Base-by-base conservation (phyloP, 23 tunicate genomes). In the Clavelina lepadiformis region DNA sequence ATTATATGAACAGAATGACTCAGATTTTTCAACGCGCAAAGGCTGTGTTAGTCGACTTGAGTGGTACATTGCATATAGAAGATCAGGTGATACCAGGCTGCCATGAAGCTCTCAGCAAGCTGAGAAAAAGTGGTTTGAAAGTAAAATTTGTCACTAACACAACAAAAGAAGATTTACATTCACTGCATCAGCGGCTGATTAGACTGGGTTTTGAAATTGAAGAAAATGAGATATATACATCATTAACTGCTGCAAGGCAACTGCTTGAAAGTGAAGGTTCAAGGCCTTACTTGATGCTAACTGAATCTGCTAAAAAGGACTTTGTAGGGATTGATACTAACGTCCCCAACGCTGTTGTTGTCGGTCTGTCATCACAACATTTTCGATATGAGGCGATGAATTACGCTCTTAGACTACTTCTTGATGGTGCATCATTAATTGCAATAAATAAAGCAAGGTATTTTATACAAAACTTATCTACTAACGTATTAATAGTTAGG, bases 371-470 rank as follows among this genome's bases (percentile, higher is more conserved):
- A 19, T 77, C 81, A 4, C 28, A 57, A 3, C 73, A 87, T 58
- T 87, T 87, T 51, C 11, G 67, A 7, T 87, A 79, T 67, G 72
- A 73, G 2, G 56, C 50, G 21, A 61, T 87, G 77, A 87, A 73
- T 36, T 22, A 28, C 7, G 96, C 96, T 3, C 71, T 87, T 23
- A 31, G 35, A 21, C 56, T 87, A 7, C 36, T 87, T 3, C 31
- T 79, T 55, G 36, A 65, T 26, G 96, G 96, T 1, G 77, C 71
- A 19, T 41, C 59, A n/a, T 58, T 87, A 31, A 67, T 87, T 56
- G 96, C 96, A 15, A 87, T 87, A 15, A 73, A 87, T 60, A 87
- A 87, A 51, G 86, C 96, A 47, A 81, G 86, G 86, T 80, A 23
- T 25, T 72, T 29, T 45, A 13, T 19, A 7, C n/a, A n/a, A n/a